Percentiles rank a stretch among this genome's conserved stretches.
Conservation (phyloP, 2,113 vertebrate genomes). For the Poecile atricapillus region DNA sequence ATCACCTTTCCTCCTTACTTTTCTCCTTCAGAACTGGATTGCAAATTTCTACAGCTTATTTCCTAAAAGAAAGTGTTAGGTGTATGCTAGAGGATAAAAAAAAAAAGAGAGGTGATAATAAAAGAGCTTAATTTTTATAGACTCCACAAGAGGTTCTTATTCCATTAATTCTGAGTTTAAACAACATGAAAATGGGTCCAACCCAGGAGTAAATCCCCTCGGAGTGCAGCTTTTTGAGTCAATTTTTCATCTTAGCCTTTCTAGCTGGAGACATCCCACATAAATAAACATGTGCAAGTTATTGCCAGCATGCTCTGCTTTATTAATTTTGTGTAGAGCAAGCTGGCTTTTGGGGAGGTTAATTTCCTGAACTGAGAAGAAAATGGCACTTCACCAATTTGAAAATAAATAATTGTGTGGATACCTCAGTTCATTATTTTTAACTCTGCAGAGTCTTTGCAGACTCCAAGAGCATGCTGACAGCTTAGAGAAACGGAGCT, state of each 20-base stretch:
- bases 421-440: slow-evolving; percentile 68
- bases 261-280: slow-evolving; percentile 55
- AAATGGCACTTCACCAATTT: slow-evolving; percentile 67
- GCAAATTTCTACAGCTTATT: background rate
- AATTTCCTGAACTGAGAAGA: slow-evolving; percentile 66
- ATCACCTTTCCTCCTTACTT: background rate
- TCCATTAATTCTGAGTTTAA: slow-evolving; percentile 39
- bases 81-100: background rate
- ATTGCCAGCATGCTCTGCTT: slow-evolving; percentile 62
- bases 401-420: slow-evolving; percentile 63
- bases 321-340: slow-evolving; percentile 73
- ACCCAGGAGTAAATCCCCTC: slow-evolving; percentile 47
- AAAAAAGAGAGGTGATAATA: slow-evolving; percentile 22
- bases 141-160: background rate
- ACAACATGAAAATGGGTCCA: slow-evolving; percentile 18
- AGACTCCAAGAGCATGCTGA: slow-evolving; percentile 7
- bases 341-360: slow-evolving; percentile 64
- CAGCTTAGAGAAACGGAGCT: slow-evolving; percentile 33
- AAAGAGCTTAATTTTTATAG: slow-evolving; percentile 36
- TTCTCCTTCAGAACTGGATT: background rate
- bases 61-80: background rate
- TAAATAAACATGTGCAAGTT: slow-evolving; percentile 69
- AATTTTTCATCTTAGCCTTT: slow-evolving; percentile 66
- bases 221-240: slow-evolving; percentile 44
- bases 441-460: slow-evolving; percentile 39